Evolutionary conservation across 1,140 invertebrate species (phyloP).

Genomic region (Steinernema feltiae): DNA sequence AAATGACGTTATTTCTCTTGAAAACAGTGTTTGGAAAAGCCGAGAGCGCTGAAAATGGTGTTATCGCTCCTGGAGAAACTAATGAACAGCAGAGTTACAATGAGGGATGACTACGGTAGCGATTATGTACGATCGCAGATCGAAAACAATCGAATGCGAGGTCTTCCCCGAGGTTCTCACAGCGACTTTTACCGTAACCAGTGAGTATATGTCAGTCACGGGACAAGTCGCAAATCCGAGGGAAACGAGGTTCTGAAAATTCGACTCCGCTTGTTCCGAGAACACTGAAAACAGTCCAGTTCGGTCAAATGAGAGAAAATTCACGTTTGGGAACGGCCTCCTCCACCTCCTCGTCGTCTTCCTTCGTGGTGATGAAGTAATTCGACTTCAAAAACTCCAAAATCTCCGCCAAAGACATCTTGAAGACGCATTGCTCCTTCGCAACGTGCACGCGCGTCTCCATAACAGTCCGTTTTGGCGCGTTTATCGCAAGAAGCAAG

Average conservation of each 20-base stretch:
- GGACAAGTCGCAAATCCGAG: not conserved
- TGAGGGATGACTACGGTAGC: slow-evolving; percentile 2
- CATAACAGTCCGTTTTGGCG: not conserved
- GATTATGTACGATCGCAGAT: not conserved
- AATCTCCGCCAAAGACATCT: not conserved
- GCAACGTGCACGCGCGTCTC: not conserved
- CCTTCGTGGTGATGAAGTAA: not conserved
- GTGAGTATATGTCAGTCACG: not conserved
- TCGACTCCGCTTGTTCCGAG: not conserved
- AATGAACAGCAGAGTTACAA: not conserved
- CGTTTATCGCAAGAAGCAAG: not conserved
- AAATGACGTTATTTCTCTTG: not conserved
- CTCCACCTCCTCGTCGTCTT: not conserved
- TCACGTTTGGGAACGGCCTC: not conserved
- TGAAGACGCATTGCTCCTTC: not conserved
- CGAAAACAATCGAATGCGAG: not conserved
- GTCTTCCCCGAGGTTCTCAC: not conserved
- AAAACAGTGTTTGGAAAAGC: not conserved
- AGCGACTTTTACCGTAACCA: not conserved
- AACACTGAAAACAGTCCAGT: not conserved
- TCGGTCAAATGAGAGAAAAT: too few species aligned
- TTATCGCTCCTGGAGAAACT: not conserved
- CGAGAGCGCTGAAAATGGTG: not conserved
- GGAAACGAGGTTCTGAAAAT: not conserved
- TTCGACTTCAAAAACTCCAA: not conserved